Conservation (phyloP, 2,113 vertebrate species). For the Oenanthe melanoleuca region DNA sequence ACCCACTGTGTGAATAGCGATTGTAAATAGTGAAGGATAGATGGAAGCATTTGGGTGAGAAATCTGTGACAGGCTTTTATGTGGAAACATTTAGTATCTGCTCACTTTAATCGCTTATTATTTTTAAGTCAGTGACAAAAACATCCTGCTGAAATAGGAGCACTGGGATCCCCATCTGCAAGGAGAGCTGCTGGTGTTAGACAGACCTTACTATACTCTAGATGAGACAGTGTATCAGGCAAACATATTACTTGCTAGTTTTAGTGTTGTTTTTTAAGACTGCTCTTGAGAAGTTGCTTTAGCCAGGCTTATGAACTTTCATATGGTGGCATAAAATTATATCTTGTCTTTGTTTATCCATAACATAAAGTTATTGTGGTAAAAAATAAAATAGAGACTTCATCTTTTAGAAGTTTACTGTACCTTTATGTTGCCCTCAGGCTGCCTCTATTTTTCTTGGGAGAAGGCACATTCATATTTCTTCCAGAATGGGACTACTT, state of each 20-base stretch:
- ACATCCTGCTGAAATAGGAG: slow-evolving; percentile 33
- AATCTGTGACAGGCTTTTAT: slow-evolving; percentile 29
- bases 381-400: slow-evolving; percentile 35
- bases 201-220: neutral
- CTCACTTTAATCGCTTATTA: neutral
- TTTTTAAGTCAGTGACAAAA: slow-evolving; percentile 47
- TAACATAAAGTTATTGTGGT: slow-evolving; percentile 13
- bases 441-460: neutral
- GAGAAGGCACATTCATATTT: slow-evolving; percentile 25
- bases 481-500: neutral
- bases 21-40: neutral
- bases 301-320: neutral
- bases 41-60: slow-evolving; percentile 29
- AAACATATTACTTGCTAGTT: neutral
- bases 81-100: slow-evolving; percentile 50
- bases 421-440: slow-evolving; percentile 28
- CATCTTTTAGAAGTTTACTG: slow-evolving; percentile 12
- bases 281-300: slow-evolving; percentile 17
- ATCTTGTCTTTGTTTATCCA: slow-evolving; percentile 23
- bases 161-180: slow-evolving; percentile 16
- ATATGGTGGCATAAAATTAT: slow-evolving; percentile 32
- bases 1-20: neutral
- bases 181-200: neutral
- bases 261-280: slow-evolving; percentile 23
- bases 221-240: neutral